Evolutionary conservation across 2,888 invertebrate genomes (phyloP).

Genomic region (Prosapia bicincta): DNA sequence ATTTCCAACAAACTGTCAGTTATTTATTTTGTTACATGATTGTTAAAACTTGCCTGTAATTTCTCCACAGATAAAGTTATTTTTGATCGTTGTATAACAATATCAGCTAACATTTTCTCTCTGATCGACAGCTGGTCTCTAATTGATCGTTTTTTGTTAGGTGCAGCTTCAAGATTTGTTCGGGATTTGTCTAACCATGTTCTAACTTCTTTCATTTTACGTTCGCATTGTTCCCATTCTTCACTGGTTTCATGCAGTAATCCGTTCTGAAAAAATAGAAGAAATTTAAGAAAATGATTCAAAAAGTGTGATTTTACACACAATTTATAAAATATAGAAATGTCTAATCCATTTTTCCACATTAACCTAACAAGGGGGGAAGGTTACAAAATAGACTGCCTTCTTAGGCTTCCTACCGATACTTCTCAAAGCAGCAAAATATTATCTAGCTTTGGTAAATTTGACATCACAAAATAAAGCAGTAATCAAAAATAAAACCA

Average conservation of each 20-base stretch:
- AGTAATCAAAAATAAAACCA: too few relatives aligned
- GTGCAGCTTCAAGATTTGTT: constrained; percentile 63
- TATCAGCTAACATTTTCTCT: constrained; percentile 83
- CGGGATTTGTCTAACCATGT: constrained; percentile 86
- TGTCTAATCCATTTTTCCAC: too few relatives aligned
- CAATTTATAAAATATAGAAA: too few relatives aligned
- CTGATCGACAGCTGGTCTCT: constrained; percentile 81
- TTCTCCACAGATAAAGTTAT: constrained; percentile 86
- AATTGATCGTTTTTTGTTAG: constrained; percentile 81
- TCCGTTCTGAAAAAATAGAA: constrained; percentile 80
- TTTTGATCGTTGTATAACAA: constrained; percentile 86
- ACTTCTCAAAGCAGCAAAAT: too few relatives aligned
- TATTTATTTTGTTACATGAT: not conserved
- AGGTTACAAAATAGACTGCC: too few relatives aligned
- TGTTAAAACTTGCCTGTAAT: constrained; percentile 71
- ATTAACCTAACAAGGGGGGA: too few relatives aligned
- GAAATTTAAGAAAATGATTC: too few relatives aligned
- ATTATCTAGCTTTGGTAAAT: too few relatives aligned
- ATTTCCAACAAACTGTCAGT: not conserved
- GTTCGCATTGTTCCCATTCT: constrained; percentile 96
- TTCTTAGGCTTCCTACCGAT: too few relatives aligned
- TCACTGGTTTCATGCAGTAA: constrained; percentile 87
- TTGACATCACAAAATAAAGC: too few relatives aligned
- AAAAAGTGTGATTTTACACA: too few relatives aligned
- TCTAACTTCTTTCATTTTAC: constrained; percentile 85